These are phyloP conservation scores for Xenus cinereus DNA, from an alignment of 2,113 vertebrate genomes.

Conservation along the genomic window DNA sequence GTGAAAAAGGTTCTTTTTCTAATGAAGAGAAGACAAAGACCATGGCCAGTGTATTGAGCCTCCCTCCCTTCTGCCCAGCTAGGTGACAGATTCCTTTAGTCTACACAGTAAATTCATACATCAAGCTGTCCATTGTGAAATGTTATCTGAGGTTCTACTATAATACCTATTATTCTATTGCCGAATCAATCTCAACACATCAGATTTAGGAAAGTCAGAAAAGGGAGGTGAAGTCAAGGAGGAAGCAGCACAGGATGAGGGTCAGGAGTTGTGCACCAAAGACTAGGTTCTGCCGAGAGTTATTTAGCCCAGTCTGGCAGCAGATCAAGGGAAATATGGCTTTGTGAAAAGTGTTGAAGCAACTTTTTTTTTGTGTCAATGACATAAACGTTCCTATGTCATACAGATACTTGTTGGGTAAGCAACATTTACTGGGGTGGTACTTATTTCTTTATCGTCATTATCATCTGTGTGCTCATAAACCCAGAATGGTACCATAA, in stretches of 20 bases:
- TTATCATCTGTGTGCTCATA: background rate
- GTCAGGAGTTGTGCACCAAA: background rate
- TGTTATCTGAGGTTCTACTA: background rate
- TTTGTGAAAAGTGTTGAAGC: background rate
- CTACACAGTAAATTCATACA: background rate
- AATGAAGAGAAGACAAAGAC: background rate
- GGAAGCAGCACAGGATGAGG: background rate
- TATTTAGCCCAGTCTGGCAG: background rate
- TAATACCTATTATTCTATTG: background rate
- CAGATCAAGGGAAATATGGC: background rate
- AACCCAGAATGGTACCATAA: background rate
- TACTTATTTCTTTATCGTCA: background rate
- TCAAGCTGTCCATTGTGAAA: background rate
- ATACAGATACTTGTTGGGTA: background rate
- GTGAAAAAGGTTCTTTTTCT: background rate
- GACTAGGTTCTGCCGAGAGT: background rate
- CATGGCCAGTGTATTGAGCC: background rate
- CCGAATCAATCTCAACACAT: background rate
- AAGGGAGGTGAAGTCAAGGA: background rate
- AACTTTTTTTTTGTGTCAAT: background rate
- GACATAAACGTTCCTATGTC: background rate
- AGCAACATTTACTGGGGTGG: background rate
- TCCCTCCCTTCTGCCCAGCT: background rate
- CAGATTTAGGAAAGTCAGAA: background rate
- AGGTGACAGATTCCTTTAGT: background rate